Base-by-base conservation (phyloP, 2,797 vertebrate species). In the Pseudopleuronectes americanus region DNA sequence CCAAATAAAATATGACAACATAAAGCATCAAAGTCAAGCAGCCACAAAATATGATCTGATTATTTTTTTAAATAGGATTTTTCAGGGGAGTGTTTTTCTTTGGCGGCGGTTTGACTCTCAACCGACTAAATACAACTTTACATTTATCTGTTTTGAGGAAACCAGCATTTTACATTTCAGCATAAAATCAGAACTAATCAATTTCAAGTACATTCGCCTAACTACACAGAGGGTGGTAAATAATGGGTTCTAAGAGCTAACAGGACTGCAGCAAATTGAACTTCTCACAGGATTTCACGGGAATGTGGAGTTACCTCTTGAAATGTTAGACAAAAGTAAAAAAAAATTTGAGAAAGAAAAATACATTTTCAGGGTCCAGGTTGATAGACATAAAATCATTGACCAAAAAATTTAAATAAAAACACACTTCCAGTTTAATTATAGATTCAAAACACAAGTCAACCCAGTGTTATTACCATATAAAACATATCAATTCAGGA, bases 291-390 rank as follows among this genome's bases (percentile, higher is more conserved):
- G 65, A 75, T 76, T 76, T 79, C 31, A 72, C 24, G 71, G 87
- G 88, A 92, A 90, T 84, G 87, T 86, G 72, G 72, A 72, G 74
- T 57, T 73, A 28, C 66, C 74, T 62, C 59, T 76, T 86, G 64
- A 92, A 90, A 87, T 80, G 64, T 66, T 36, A 49, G 70, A 52
- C 55, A 55, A 65, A 74, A 65, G 48, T n/a, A 80, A 17, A 72
- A 62, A 22, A 60, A 71, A 24, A 24, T 24, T 71, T 56, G 13
- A 55, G 54, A 21, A 70, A 68, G 4, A 57, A 77, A 63, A 66
- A 58, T 13, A 56, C 36, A 66, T 54, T 17, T 48, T 64, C n/a
- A 63, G 43, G 56, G 28, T 65, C 57, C 73, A 59, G 21, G 55
- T 68, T 58, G 41, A 56, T 62, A 73, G 51, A 83, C 65, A 12